A percentile compares a stretch with the other conserved stretches of the same genome.
These are phyloP conservation scores for Thereuonema tuberculata DNA, from an alignment of 1,140 invertebrate genomes.

Conservation along the genomic window DNA sequence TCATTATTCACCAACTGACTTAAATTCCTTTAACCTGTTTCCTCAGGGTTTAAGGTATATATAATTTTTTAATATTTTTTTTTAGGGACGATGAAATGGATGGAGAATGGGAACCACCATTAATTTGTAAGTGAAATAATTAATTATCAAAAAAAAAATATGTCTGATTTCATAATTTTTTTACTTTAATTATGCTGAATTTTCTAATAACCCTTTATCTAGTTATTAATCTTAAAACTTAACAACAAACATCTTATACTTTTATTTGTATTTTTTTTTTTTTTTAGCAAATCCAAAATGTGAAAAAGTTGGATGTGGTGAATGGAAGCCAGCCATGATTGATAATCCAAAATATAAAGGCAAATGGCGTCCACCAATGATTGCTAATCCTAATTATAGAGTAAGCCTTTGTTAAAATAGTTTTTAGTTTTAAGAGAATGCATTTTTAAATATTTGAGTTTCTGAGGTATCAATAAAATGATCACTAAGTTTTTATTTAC, in stretches of 20 bases:
- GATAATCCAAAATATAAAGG: conserved; percentile 87
- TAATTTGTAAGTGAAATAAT: conserved; percentile 51
- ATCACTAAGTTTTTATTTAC: not conserved
- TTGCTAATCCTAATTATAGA: conserved; percentile 87
- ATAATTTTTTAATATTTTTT: not conserved
- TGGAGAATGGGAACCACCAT: conserved; percentile 92
- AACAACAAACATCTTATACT: not conserved
- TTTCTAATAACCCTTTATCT: too few relatives aligned
- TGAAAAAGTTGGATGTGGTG: conserved; percentile 73
- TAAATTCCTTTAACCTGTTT: too few relatives aligned
- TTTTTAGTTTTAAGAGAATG: too few relatives aligned
- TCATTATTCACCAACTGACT: too few relatives aligned
- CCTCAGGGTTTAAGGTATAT: not conserved
- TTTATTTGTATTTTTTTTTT: not conserved
- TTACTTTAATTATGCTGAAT: too few relatives aligned
- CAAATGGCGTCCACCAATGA: conserved; percentile 72
- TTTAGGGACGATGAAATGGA: conserved; percentile 88
- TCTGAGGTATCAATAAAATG: not conserved
- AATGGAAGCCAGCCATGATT: conserved; percentile 71
- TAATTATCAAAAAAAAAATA: too few relatives aligned
- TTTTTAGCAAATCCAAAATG: conserved; percentile 69
- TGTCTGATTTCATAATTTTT: too few relatives aligned
- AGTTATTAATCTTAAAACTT: too few relatives aligned
- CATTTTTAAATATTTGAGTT: too few relatives aligned
- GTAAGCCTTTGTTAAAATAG: too few relatives aligned